A percentile compares a stretch with the other conserved stretches of the same genome.
These are phyloP conservation scores for Ashinkailepas kermadecensis DNA, from an alignment of 2,888 invertebrate species.

Conservation along the genomic window DNA sequence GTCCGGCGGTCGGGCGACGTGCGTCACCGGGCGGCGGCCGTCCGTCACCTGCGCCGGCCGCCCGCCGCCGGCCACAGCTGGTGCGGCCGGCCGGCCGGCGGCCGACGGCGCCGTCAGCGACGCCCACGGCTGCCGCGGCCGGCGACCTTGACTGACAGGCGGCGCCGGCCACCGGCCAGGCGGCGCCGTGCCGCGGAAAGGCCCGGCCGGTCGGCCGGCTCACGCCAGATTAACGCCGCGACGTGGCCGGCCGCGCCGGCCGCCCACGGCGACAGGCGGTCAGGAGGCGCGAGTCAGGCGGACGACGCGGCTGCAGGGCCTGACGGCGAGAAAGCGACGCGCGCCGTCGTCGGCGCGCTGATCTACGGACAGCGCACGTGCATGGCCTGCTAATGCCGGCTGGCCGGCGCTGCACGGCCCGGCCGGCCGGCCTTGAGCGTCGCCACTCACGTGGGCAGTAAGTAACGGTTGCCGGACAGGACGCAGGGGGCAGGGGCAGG, in stretches of 20 bases:
- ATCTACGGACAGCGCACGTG: not conserved
- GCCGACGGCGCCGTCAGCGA: not conserved
- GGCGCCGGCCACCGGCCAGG: slow-evolving; percentile 23
- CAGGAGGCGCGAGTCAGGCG: not conserved
- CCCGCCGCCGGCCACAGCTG: not conserved
- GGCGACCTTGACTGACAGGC: slow-evolving; percentile 25
- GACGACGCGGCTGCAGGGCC: not conserved
- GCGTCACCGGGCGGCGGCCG: no score
- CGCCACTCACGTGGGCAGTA: not conserved
- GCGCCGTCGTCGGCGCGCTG: not conserved
- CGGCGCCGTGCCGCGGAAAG: not conserved
- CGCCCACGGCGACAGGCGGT: slow-evolving; percentile 39
- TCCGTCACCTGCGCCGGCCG: no score
- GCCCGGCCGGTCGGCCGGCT: slow-evolving; percentile 51
- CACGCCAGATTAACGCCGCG: slow-evolving; percentile 45
- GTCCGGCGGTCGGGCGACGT: no score
- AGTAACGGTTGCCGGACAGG: slow-evolving; percentile 6
- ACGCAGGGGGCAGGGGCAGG: not conserved
- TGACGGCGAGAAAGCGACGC: not conserved
- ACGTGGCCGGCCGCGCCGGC: no score
- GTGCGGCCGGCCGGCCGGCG: not conserved
- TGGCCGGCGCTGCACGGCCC: not conserved
- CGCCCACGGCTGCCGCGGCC: slow-evolving; percentile 16
- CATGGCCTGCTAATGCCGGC: not conserved
- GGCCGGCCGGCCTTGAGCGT: not conserved